Percentiles rank a stretch among this genome's conserved stretches.
phyloP scores from a whole-genome alignment of 2,888 invertebrate species.

The Heterodera filipjevi region DNA sequence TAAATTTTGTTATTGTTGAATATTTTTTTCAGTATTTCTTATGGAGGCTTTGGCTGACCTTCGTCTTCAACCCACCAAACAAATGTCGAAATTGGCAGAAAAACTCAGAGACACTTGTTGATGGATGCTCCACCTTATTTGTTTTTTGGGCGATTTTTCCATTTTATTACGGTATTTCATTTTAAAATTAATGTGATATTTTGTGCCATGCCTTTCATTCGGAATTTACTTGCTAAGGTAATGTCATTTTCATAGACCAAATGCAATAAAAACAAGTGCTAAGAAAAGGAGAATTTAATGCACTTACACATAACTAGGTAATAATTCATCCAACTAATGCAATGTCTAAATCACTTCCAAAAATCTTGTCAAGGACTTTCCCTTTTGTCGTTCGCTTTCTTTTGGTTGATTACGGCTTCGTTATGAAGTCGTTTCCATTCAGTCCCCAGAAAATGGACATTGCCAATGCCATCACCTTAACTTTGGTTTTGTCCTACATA shows the following conservation, averaged over 20 bases:
- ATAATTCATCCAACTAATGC: too few species aligned
- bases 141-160: too few species aligned
- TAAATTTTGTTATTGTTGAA: too few species aligned
- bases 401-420: slow-evolving; percentile 11
- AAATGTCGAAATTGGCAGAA: slow-evolving; percentile 37
- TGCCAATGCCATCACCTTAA: slow-evolving; percentile 28
- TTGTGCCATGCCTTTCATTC: background rate
- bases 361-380: too few species aligned
- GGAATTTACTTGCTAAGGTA: too few species aligned
- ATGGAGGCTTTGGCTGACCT: slow-evolving; percentile 48
- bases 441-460: slow-evolving; percentile 38
- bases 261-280: too few species aligned
- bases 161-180: background rate
- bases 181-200: background rate
- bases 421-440: slow-evolving; percentile 39
- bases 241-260: too few species aligned
- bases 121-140: too few species aligned
- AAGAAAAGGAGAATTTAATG: too few species aligned
- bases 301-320: too few species aligned
- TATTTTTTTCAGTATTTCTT: slow-evolving; percentile 43
- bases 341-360: too few species aligned
- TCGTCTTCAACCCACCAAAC: slow-evolving; percentile 46
- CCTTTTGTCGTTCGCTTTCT: too few species aligned
- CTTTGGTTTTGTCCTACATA: background rate
- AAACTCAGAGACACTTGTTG: slow-evolving; percentile 30